phyloP scores from a whole-genome alignment of 1,140 invertebrate species.

The Aplysia californica region DNA sequence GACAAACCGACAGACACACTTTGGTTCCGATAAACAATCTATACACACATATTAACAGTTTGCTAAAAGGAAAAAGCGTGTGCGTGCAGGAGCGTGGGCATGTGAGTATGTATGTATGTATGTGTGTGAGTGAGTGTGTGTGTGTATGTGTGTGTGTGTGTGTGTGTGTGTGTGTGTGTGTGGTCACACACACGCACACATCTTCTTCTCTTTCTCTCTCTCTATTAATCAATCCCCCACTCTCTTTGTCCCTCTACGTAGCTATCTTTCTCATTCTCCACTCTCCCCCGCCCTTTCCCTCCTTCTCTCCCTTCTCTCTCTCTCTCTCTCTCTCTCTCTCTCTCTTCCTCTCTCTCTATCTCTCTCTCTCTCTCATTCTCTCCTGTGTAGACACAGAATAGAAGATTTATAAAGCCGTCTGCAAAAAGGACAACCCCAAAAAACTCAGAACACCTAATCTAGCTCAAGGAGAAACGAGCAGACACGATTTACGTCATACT shows the following conservation, averaged over 20 bases:
- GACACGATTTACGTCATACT: too few relatives aligned
- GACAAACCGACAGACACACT: too few relatives aligned
- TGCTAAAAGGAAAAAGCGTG: not conserved
- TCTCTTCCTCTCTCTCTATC: too few relatives aligned
- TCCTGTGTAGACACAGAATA: too few relatives aligned
- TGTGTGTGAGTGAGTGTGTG: too few relatives aligned
- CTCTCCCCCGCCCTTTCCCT: not conserved
- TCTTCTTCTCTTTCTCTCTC: not conserved
- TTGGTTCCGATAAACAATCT: not conserved
- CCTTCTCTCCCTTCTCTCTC: not conserved
- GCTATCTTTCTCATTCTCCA: not conserved
- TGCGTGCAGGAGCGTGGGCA: not conserved
- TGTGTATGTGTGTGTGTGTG: too few relatives aligned
- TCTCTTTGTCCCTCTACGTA: not conserved
- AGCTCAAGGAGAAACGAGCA: too few relatives aligned
- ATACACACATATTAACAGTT: not conserved
- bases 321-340: slow-evolving; percentile 13
- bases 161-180: not conserved
- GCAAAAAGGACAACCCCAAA: not conserved
- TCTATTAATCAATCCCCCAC: not conserved
- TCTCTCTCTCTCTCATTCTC: too few relatives aligned
- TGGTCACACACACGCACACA: not conserved
- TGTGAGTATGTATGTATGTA: not conserved
- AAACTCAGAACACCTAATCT: not conserved
- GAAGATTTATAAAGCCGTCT: too few relatives aligned